These are phyloP conservation scores for Phyllopteryx taeniolatus DNA, from an alignment of 2,113 vertebrate species.

Conservation along the genomic window DNA sequence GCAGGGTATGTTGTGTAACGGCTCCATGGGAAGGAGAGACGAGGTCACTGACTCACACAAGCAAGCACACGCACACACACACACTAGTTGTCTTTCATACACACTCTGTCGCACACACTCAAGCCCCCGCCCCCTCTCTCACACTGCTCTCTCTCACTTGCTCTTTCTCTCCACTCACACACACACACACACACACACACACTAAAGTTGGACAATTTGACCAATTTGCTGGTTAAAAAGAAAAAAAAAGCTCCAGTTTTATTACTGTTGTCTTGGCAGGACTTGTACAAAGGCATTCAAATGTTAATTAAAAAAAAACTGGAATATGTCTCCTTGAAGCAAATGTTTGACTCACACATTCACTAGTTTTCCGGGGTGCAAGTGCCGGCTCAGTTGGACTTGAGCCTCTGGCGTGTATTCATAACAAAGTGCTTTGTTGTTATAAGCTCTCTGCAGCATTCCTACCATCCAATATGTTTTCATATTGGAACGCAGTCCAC, in stretches of 20 bases:
- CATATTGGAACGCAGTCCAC: not conserved
- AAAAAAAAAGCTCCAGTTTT: not conserved
- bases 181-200: not conserved
- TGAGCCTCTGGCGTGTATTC: constrained; percentile 1
- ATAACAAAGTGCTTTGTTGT: constrained; percentile 7
- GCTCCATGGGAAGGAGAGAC: not conserved
- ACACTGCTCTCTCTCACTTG: too few species aligned
- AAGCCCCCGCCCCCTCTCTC: not conserved
- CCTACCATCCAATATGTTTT: constrained; percentile 12
- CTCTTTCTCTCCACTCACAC: not conserved
- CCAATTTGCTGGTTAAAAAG: not conserved
- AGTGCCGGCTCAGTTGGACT: constrained; percentile 1
- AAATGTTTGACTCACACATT: not conserved
- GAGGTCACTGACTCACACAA: not conserved
- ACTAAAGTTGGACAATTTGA: not conserved
- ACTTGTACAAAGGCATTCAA: not conserved
- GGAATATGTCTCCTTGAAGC: not conserved
- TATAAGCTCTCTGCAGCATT: constrained; percentile 1
- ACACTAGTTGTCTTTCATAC: too few species aligned
- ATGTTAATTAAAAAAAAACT: not conserved
- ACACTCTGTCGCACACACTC: not conserved
- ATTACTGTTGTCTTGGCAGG: not conserved
- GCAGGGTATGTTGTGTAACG: constrained; percentile 1
- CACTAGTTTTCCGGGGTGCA: not conserved
- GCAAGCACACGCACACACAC: not conserved